Evolutionary conservation across 2,888 invertebrate genomes (phyloP).

Genomic region (Pecten maximus): DNA sequence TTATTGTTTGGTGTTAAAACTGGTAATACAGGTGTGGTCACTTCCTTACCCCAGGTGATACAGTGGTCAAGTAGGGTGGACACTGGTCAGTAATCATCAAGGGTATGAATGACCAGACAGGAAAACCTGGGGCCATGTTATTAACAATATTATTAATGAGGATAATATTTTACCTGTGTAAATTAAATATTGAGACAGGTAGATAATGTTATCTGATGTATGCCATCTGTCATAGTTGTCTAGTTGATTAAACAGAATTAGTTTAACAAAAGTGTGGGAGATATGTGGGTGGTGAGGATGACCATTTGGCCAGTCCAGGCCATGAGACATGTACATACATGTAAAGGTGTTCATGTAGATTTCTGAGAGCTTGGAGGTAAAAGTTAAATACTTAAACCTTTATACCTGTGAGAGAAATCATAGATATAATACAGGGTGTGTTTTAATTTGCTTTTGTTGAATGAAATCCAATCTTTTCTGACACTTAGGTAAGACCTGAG

Average conservation of each 20-base stretch:
- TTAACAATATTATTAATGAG: not conserved
- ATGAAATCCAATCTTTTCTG: too few relatives aligned
- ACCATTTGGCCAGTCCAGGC: too few relatives aligned
- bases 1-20: not conserved
- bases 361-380: too few relatives aligned
- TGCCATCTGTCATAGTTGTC: not conserved
- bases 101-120: not conserved
- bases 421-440: too few relatives aligned
- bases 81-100: not conserved
- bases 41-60: not conserved
- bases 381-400: too few relatives aligned
- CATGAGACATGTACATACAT: not conserved
- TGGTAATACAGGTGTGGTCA: not conserved
- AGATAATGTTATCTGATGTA: not conserved
- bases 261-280: not conserved
- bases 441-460: too few relatives aligned
- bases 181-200: not conserved
- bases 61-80: not conserved
- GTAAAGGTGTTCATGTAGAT: too few relatives aligned
- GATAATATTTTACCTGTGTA: constrained; percentile 1
- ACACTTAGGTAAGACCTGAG: too few relatives aligned
- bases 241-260: not conserved
- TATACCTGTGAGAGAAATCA: too few relatives aligned
- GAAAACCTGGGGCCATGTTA: not conserved
- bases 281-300: too few relatives aligned